Percentiles rank a stretch among this genome's conserved stretches.
Evolutionary conservation across 2,113 vertebrate genomes (phyloP).

Genomic region (Alaudala cheleensis): DNA sequence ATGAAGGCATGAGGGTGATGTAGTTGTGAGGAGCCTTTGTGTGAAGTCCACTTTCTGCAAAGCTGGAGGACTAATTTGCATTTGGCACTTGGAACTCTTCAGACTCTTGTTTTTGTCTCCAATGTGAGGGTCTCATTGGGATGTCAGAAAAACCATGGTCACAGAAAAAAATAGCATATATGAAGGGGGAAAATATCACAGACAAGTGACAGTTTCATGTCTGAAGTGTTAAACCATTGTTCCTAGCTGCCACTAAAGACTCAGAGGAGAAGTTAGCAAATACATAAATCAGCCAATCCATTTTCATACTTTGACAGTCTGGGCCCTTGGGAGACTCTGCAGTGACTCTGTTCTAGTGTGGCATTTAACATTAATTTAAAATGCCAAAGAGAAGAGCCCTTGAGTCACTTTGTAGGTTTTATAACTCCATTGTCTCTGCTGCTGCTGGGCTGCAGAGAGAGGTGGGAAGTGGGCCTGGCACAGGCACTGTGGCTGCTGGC

Average conservation of each 20-base stretch:
- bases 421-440: neutral
- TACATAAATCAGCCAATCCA: conserved; percentile 14
- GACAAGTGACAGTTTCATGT: neutral
- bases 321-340: neutral
- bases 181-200: neutral
- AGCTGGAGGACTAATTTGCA: neutral
- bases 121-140: neutral
- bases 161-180: neutral
- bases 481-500: neutral
- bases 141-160: neutral
- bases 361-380: conserved; percentile 21
- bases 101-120: neutral
- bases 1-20: neutral
- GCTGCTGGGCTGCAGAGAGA: neutral
- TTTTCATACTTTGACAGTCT: conserved; percentile 20
- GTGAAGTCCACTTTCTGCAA: neutral
- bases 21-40: neutral
- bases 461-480: neutral
- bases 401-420: neutral
- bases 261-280: conserved; percentile 8
- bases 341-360: neutral
- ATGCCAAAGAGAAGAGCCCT: neutral
- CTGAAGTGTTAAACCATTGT: conserved; percentile 15
- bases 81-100: neutral
- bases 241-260: neutral